phyloP scores from a whole-genome alignment of 2,888 invertebrate species.

The Priocnemis perturbator region DNA sequence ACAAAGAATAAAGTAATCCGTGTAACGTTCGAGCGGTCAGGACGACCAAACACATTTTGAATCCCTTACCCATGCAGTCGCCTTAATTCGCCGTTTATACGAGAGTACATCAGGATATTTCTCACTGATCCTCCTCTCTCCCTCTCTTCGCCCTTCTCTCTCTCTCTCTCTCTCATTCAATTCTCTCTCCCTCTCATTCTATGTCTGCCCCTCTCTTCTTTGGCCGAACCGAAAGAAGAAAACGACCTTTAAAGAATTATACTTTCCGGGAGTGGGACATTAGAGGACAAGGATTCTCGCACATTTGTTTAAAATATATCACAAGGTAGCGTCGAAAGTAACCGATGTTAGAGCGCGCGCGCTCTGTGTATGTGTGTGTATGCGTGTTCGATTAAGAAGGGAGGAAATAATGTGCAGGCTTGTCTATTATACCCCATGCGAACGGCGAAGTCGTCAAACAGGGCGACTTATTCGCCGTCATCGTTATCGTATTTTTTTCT shows the following conservation, averaged over 20 bases:
- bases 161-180: background rate
- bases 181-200: background rate
- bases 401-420: too few relatives aligned
- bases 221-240: slow-evolving; percentile 5
- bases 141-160: background rate
- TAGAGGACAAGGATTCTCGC: slow-evolving; percentile 22
- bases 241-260: slow-evolving; percentile 9
- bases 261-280: slow-evolving; percentile 22
- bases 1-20: too few relatives aligned
- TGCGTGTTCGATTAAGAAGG: too few relatives aligned
- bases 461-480: background rate
- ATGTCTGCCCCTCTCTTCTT: background rate
- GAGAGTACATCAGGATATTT: background rate
- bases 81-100: background rate
- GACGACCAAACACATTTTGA: too few relatives aligned
- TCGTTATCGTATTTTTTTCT: background rate
- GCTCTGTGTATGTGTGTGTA: too few relatives aligned
- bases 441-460: background rate
- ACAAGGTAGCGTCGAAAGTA: slow-evolving; percentile 53
- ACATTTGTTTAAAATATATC: slow-evolving; percentile 44
- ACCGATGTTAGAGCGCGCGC: slow-evolving; percentile 27
- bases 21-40: too few relatives aligned
- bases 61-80: too few relatives aligned
- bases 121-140: background rate
- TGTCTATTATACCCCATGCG: too few relatives aligned